Percentiles rank a stretch among this genome's conserved stretches.
Evolutionary conservation across 1,140 invertebrate genomes (phyloP).

Genomic region (Hormaphis cornu): DNA sequence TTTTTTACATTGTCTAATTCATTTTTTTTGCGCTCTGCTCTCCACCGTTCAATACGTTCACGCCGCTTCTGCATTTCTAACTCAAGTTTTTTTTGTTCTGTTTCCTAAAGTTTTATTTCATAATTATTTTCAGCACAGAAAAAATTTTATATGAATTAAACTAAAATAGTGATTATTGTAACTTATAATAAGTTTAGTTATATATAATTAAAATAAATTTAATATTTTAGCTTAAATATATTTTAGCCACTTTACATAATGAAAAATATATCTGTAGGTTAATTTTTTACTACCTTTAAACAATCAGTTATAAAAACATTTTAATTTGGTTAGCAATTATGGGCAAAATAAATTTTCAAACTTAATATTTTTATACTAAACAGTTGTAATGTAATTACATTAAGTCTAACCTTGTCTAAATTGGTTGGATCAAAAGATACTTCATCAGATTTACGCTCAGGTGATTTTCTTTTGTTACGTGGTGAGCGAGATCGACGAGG

Average conservation of each 20-base stretch:
- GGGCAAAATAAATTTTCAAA: slow-evolving; percentile 20
- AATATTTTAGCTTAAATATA: slow-evolving; percentile 23
- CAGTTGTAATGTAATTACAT: slow-evolving; percentile 26
- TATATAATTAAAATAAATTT: slow-evolving; percentile 34
- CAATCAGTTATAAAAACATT: slow-evolving; percentile 25
- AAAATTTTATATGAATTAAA: no score
- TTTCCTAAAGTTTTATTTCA: slow-evolving; percentile 50
- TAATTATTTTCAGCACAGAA: slow-evolving; percentile 36
- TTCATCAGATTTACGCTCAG: slow-evolving; percentile 43
- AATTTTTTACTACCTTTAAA: slow-evolving; percentile 15
- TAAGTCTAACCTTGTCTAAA: slow-evolving; percentile 55
- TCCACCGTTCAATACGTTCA: slow-evolving; percentile 87
- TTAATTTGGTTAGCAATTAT: not conserved
- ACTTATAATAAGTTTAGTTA: not conserved
- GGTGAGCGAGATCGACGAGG: slow-evolving; percentile 22
- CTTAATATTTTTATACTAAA: slow-evolving; percentile 1
- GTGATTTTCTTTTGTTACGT: slow-evolving; percentile 26
- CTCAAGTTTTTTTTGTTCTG: slow-evolving; percentile 81
- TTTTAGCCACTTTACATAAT: slow-evolving; percentile 19
- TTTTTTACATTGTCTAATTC: slow-evolving; percentile 71
- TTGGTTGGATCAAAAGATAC: slow-evolving; percentile 60
- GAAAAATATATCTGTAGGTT: not conserved
- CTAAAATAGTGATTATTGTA: no score
- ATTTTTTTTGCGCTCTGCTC: slow-evolving; percentile 76
- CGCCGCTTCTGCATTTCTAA: slow-evolving; percentile 92